Percentiles rank a stretch among this genome's conserved stretches.
These are phyloP conservation scores for Parotocinclus haroldoi DNA, from an alignment of 2,797 vertebrate genomes.

Conservation along the genomic window DNA sequence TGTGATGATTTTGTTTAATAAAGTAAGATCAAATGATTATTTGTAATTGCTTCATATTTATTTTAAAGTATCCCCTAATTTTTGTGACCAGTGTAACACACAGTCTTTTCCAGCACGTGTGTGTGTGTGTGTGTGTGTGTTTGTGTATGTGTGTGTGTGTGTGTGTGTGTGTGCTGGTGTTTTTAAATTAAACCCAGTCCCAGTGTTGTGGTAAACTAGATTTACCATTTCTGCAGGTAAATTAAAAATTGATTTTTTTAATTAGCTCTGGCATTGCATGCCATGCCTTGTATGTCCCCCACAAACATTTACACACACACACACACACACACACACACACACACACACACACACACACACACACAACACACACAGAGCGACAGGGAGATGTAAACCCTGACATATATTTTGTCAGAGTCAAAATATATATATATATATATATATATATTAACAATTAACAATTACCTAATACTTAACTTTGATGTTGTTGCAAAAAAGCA, in stretches of 20 bases:
- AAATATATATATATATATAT: too few species aligned
- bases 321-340: constrained; percentile 3
- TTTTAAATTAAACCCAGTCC: constrained; percentile 63
- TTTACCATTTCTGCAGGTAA: constrained; percentile 64
- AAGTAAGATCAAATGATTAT: too few species aligned
- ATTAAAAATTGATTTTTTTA: constrained; percentile 78
- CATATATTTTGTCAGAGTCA: too few species aligned
- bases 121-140: constrained; percentile 68
- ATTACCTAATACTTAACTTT: too few species aligned
- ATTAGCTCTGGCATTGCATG: constrained; percentile 54
- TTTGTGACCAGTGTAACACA: too few species aligned
- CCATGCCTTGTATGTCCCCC: constrained; percentile 16
- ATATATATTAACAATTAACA: too few species aligned
- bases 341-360: constrained; percentile 14
- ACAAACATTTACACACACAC: constrained; percentile 4
- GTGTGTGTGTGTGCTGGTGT: neutral
- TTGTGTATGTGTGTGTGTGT: constrained; percentile 9
- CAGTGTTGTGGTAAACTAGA: constrained; percentile 52
- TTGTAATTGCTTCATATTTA: too few species aligned
- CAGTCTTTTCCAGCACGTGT: too few species aligned
- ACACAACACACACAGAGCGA: neutral
- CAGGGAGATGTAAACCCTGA: too few species aligned
- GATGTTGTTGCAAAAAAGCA: too few species aligned
- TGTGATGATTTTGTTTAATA: too few species aligned
- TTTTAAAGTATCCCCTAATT: too few species aligned